These are phyloP conservation scores for Therioaphis trifolii DNA, from an alignment of 2,888 invertebrate species.

Conservation along the genomic window DNA sequence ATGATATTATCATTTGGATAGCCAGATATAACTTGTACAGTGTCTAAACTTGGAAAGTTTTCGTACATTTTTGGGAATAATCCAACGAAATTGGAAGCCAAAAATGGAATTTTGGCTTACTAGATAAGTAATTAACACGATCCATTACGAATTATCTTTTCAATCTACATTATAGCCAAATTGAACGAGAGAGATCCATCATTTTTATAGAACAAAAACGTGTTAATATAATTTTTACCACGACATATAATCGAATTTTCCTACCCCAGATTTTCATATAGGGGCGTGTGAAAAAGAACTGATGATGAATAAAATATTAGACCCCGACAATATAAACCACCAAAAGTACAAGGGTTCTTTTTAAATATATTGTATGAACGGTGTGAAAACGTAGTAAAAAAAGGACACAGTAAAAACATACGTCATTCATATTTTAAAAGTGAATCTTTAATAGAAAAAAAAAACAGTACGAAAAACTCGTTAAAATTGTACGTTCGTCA, in stretches of 20 bases:
- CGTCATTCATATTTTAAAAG: constrained; percentile 16
- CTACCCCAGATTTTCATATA: background rate
- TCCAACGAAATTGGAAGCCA: constrained; percentile 39
- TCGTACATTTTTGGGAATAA: constrained; percentile 27
- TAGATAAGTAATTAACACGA: background rate
- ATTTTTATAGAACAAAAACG: background rate
- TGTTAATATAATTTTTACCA: background rate
- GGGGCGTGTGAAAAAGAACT: background rate
- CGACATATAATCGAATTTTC: background rate
- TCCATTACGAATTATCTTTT: constrained; percentile 4
- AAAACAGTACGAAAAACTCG: constrained; percentile 24
- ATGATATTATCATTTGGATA: background rate
- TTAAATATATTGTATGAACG: background rate
- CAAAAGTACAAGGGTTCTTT: background rate
- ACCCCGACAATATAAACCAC: background rate
- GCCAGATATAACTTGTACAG: background rate
- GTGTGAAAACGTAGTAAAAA: too few species aligned
- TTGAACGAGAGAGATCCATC: background rate
- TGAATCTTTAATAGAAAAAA: background rate
- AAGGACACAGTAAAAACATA: background rate
- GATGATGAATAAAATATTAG: constrained; percentile 35
- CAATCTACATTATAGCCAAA: background rate
- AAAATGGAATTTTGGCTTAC: constrained; percentile 35
- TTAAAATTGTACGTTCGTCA: constrained; percentile 32
- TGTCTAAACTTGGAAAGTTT: constrained; percentile 22